A percentile compares a stretch with the other conserved stretches of the same genome.
These are phyloP conservation scores for Odontomyia ornata DNA, from an alignment of 2,888 invertebrate species.

Conservation along the genomic window DNA sequence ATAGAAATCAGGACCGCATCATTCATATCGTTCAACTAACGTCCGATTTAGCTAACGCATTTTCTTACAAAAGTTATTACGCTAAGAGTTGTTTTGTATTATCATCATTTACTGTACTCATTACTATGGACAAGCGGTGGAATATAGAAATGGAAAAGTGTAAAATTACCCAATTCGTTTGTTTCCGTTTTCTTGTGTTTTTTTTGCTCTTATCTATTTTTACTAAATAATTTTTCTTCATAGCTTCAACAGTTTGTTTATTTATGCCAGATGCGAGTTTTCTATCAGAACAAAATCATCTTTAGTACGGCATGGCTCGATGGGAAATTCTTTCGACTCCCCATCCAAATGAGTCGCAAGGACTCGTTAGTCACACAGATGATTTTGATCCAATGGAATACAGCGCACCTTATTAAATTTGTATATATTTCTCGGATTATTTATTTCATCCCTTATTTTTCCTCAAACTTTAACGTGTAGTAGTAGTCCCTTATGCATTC, in stretches of 20 bases:
- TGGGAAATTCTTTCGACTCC: background rate
- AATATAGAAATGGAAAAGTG: constrained; percentile 27
- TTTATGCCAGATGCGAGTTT: background rate
- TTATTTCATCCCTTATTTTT: background rate
- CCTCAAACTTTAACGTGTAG: background rate
- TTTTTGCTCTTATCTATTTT: constrained; percentile 9
- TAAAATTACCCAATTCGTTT: constrained; percentile 27
- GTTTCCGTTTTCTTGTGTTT: background rate
- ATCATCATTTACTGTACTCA: no score
- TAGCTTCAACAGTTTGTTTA: constrained; percentile 10
- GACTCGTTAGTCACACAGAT: background rate
- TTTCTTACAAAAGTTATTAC: constrained; percentile 18
- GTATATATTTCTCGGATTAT: background rate
- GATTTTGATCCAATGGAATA: constrained; percentile 10
- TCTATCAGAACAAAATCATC: background rate
- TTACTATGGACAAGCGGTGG: constrained; percentile 31
- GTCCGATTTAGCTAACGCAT: background rate
- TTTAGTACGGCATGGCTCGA: background rate
- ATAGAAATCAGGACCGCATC: background rate
- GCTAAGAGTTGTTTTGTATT: constrained; percentile 25
- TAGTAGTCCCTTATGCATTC: constrained; percentile 1
- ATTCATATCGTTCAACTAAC: background rate
- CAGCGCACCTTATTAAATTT: background rate
- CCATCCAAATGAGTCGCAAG: background rate
- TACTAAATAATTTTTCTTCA: background rate